Conservation (phyloP, 2,888 invertebrate genomes). For the Cheilosia impressa region DNA sequence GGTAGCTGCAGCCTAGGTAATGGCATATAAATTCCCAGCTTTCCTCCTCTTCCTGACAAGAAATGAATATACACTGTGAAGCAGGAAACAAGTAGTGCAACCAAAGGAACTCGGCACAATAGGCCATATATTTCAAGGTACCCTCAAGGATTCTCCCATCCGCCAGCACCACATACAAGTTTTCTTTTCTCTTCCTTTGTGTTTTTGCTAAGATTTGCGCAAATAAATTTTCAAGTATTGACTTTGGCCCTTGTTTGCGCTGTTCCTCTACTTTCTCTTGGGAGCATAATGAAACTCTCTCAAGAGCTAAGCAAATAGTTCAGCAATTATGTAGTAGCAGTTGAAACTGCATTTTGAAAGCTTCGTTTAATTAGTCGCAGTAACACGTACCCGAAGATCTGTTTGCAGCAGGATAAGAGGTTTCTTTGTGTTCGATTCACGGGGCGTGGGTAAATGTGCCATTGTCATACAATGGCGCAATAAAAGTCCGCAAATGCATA, state of each 20-base stretch:
- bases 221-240: constrained; percentile 71
- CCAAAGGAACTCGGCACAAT: constrained; percentile 60
- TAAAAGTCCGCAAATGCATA: constrained; percentile 67
- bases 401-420: constrained; percentile 37
- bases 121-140: constrained; percentile 68
- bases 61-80: constrained; percentile 66
- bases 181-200: constrained; percentile 9
- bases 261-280: neutral
- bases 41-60: constrained; percentile 57
- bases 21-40: constrained; percentile 68
- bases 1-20: constrained; percentile 65
- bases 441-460: constrained; percentile 44
- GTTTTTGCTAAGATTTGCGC: constrained; percentile 42
- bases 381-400: constrained; percentile 49
- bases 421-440: constrained; percentile 1
- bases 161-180: constrained; percentile 9
- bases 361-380: constrained; percentile 60
- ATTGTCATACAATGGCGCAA: constrained; percentile 72
- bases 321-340: constrained; percentile 49
- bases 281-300: constrained; percentile 32
- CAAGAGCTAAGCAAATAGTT: constrained; percentile 58
- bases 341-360: constrained; percentile 61
- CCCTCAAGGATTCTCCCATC: constrained; percentile 50
- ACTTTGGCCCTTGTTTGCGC: constrained; percentile 56
- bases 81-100: constrained; percentile 45